Evolutionary conservation across 2,888 invertebrate genomes (phyloP).

Genomic region (Ennomos erosarius): DNA sequence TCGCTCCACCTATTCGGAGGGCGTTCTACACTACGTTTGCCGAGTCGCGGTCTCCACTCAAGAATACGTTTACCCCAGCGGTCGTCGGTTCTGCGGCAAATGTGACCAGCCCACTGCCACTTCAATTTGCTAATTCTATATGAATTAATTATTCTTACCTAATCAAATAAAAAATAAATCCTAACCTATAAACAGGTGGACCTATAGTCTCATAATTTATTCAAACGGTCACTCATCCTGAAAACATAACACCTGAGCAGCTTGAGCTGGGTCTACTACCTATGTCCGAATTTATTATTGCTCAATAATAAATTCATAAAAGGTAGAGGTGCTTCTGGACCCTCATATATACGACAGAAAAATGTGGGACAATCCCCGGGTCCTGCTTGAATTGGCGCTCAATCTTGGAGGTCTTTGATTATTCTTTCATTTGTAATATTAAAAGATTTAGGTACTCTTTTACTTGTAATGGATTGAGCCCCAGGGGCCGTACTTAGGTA

Average conservation of each 20-base stretch:
- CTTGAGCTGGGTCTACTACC: constrained; percentile 22
- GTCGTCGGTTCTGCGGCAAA: no score
- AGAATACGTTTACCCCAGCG: no score
- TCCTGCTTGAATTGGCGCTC: constrained; percentile 7
- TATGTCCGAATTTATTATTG: constrained; percentile 29
- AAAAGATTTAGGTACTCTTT: no score
- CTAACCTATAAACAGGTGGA: neutral
- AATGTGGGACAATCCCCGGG: constrained; percentile 22
- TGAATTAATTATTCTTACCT: no score
- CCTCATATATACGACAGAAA: constrained; percentile 29
- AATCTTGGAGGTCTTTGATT: constrained; percentile 4
- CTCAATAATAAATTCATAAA: constrained; percentile 29
- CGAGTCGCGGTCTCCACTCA: no score
- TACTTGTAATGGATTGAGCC: neutral
- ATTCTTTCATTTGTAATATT: constrained; percentile 8
- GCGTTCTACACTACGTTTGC: no score
- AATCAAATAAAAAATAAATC: neutral
- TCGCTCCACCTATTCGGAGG: no score
- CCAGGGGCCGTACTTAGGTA: no score
- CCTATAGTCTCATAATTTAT: constrained; percentile 21
- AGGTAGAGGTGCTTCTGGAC: constrained; percentile 16
- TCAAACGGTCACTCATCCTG: constrained; percentile 18
- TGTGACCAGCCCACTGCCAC: no score
- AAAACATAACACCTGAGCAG: constrained; percentile 28
- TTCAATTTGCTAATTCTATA: no score